phyloP scores from a whole-genome alignment of 2,888 invertebrate genomes.

The Phyllotreta cruciferae region DNA sequence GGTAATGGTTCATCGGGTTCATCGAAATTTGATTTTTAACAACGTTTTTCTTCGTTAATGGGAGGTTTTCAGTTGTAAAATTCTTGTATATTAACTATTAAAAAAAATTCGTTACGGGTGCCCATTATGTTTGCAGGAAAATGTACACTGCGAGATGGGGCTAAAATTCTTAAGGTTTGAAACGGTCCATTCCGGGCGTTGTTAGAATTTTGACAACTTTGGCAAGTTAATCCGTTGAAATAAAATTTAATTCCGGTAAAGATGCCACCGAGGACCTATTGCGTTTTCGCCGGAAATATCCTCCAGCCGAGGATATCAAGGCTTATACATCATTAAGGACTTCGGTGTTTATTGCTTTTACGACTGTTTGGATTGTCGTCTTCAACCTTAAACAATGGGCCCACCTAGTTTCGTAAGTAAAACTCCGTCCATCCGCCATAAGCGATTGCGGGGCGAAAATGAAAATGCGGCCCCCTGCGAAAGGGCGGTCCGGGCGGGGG shows the following conservation, averaged over 20 bases:
- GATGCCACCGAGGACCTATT: conserved; percentile 47
- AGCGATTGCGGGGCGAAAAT: conserved; percentile 2
- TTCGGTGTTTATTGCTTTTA: conserved; percentile 10
- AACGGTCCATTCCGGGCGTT: conserved; percentile 42
- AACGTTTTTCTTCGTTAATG: too few relatives aligned
- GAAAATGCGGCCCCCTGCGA: conserved; percentile 33
- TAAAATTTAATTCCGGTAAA: conserved; percentile 51
- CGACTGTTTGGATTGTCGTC: too few relatives aligned
- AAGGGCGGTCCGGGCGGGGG: conserved; percentile 40
- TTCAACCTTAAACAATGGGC: too few relatives aligned
- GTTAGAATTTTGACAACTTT: conserved; percentile 51
- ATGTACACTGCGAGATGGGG: conserved; percentile 26
- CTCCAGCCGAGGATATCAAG: conserved; percentile 20
- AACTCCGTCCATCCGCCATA: too few relatives aligned
- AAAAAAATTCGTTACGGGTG: too few relatives aligned
- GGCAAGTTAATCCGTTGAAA: conserved; percentile 51
- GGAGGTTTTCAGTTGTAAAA: too few relatives aligned
- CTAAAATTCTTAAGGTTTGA: conserved; percentile 35
- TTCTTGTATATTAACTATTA: too few relatives aligned
- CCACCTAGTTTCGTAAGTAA: too few relatives aligned
- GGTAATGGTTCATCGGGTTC: too few relatives aligned
- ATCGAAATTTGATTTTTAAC: too few relatives aligned
- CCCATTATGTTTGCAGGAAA: conserved; percentile 6
- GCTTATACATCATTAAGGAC: conserved; percentile 31
- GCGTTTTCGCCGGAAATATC: conserved; percentile 37